Base-by-base conservation (phyloP, 1,140 invertebrate genomes). In the Caerostris extrusa region DNA sequence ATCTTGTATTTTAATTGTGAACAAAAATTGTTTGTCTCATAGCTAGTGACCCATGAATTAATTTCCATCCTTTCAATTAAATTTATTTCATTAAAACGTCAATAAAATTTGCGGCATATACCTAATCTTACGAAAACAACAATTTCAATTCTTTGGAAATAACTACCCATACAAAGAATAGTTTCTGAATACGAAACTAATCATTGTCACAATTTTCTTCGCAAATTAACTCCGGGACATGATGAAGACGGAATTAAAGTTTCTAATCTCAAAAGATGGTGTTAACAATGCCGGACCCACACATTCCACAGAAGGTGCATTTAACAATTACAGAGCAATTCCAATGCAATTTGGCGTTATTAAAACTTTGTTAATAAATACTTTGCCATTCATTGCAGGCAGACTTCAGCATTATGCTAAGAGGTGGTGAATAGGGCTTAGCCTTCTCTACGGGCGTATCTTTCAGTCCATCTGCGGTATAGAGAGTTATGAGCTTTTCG, bases 341-440 rank as follows among this genome's bases (percentile, higher is more conserved):
- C n/a, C 69, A 53, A 61, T 60, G 71, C 90, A 77, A 71, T 69
- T 91, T 71, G 14, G 56, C 57, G 71, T 91, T 91, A 91, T 91
- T 91, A 91, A 91, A 91, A 91, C 71, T 91, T 91, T 8, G 90
- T 91, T 91, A 91, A 91, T 91, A 91, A 91, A 91, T 91, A 82
- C 90, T 56, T 34, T 58, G 58, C 64, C 50, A 17, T 91, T 71
- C 55, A 77, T 69, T 60, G 67, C 5, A 55, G 71, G 34, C 34
- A 34, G 34, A 34, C 53, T 8, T 5, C 6, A 82, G 69, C 90
- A 91, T 91, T 91, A 82, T 91, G 71, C 55, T 82, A 81, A 82
- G 90, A n/a, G 61, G 14, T 57, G 90, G 50, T n/a, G 69, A n/a
- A 82, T 53, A 60, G 8, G 56, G 90, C 90, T 82, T 58, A 57